phyloP scores from a whole-genome alignment of 2,797 vertebrate genomes.

The Gephyroberyx darwinii region DNA sequence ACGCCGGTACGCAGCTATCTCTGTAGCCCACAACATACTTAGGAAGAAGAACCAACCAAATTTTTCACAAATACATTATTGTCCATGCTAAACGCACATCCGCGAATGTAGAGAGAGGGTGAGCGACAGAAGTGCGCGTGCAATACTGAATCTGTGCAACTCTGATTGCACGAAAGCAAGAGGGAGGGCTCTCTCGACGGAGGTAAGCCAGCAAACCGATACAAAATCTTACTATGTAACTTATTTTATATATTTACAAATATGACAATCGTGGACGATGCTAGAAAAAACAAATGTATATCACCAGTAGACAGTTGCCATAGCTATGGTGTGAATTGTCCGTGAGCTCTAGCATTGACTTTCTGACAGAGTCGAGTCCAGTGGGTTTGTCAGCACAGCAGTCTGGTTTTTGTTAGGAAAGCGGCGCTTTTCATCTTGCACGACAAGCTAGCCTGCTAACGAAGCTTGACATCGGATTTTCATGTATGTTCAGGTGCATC shows the following conservation, averaged over 20 bases:
- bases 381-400: constrained; percentile 59
- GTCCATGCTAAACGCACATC: constrained; percentile 45
- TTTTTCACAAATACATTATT: constrained; percentile 37
- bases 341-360: constrained; percentile 65
- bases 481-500: neutral
- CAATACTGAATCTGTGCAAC: constrained; percentile 77
- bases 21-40: constrained; percentile 15
- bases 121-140: constrained; percentile 57
- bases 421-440: constrained; percentile 33
- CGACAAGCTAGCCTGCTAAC: constrained; percentile 24
- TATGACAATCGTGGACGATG: constrained; percentile 62
- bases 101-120: constrained; percentile 37
- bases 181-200: constrained; percentile 80
- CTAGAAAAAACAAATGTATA: constrained; percentile 16
- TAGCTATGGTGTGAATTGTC: constrained; percentile 41
- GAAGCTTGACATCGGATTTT: constrained; percentile 36
- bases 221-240: constrained; percentile 54
- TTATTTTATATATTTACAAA: constrained; percentile 49
- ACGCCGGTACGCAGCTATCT: constrained; percentile 58
- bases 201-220: constrained; percentile 74
- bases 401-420: constrained; percentile 64
- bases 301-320: constrained; percentile 39
- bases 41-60: constrained; percentile 5
- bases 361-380: constrained; percentile 69
- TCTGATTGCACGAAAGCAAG: constrained; percentile 74